Evolutionary conservation across 2,888 invertebrate genomes (phyloP), one percentile per base, ranked within the genome.

Genomic region (Micropterix aruncella): DNA sequence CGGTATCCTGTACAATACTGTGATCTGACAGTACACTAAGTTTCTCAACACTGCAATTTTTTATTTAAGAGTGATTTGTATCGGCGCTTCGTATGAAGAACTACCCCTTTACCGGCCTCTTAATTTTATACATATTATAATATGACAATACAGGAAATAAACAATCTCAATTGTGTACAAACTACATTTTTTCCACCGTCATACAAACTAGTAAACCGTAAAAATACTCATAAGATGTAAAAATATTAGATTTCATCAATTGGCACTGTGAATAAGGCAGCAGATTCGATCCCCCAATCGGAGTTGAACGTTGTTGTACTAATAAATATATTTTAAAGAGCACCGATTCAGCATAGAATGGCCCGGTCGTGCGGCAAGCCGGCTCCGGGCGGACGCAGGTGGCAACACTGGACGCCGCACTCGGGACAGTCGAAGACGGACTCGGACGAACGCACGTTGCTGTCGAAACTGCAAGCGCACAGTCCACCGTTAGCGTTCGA

Each of bases 321-420:
- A 27, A 27, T 27, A 27, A n/a, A n/a, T n/a, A n/a, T n/a, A n/a
- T n/a, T n/a, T n/a, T n/a, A n/a, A n/a, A n/a, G n/a, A n/a, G n/a
- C 36, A 47, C 41, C 48, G 37, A 56, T 63, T 65, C 63, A 65
- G 65, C 66, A 63, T 37, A 63, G 60, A 55, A 63, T 62, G 48
- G 59, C 60, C 55, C 61, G 58, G 54, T 58, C 58, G 14, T 56
- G 55, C 47, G 58, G 54, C 42, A 5, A 15, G 19, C 41, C 19
- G 9, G 38, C 12, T 5, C 12, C 38, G n/a, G 38, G n/a, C 12
- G 57, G 55, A 52, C 54, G 50, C 14, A 18, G 42, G n/a, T 15
- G 18, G 36, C 42, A 12, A 55, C 47, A 4, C 14, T 16, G 42
- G 16, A 19, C 27, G 16, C 16, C 27, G 42, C 16, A 54, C 52